A percentile compares a stretch with the other conserved stretches of the same genome.
Evolutionary conservation across 2,888 invertebrate genomes (phyloP).

Genomic region (Escarpia spicata): DNA sequence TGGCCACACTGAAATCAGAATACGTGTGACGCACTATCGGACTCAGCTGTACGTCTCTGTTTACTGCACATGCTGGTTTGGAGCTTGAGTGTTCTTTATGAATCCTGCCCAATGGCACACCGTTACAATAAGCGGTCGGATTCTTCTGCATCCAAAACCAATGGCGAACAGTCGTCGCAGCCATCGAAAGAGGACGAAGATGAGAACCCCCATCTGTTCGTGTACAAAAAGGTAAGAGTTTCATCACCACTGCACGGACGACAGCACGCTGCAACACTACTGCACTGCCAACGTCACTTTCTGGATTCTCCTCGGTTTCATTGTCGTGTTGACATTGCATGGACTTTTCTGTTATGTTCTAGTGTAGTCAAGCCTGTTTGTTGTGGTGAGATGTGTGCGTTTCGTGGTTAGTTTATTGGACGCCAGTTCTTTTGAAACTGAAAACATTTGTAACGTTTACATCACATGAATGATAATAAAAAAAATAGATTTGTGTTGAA

Average conservation of each 20-base stretch:
- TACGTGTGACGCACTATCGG: neutral
- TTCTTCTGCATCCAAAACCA: constrained; percentile 6
- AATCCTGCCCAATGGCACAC: constrained; percentile 16
- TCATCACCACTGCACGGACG: neutral
- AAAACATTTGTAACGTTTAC: neutral
- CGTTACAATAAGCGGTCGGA: constrained; percentile 13
- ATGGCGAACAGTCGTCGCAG: constrained; percentile 13
- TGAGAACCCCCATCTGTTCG: constrained; percentile 12
- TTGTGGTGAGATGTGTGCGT: neutral
- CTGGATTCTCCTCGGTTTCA: neutral
- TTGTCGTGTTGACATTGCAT: constrained; percentile 10
- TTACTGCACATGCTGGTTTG: constrained; percentile 16
- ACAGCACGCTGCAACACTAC: neutral
- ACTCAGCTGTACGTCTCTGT: neutral
- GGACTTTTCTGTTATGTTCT: neutral
- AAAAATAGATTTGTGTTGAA: neutral
- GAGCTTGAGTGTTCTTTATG: constrained; percentile 16
- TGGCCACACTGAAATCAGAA: constrained; percentile 10
- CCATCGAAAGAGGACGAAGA: constrained; percentile 16
- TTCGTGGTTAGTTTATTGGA: neutral
- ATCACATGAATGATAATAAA: neutral
- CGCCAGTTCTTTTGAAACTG: neutral
- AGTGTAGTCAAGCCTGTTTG: neutral
- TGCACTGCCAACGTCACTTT: neutral
- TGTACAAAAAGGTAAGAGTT: constrained; percentile 16